Conservation (phyloP, 1,140 invertebrate genomes). For the Aphidius ervi region DNA sequence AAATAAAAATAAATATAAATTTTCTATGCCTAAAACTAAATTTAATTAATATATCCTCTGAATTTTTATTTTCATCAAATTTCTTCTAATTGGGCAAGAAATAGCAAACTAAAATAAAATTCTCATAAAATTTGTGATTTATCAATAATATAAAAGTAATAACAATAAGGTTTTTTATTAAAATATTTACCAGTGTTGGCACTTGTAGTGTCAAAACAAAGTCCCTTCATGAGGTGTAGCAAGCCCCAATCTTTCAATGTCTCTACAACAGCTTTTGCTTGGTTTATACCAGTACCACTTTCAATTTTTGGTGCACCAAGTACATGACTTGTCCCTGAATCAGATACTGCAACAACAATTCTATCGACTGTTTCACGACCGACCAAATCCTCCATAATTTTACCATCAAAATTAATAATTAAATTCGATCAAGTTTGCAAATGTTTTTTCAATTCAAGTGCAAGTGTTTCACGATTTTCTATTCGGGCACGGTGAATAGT, state of each 20-base stretch:
- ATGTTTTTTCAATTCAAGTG: no score
- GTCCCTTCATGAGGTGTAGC: slow-evolving; percentile 16
- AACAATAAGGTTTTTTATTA: neutral
- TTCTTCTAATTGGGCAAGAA: neutral
- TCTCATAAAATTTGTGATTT: slow-evolving; percentile 9
- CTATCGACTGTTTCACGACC: slow-evolving; percentile 33
- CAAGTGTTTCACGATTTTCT: no score
- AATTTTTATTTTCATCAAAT: neutral
- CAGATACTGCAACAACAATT: slow-evolving; percentile 33
- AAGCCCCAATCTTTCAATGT: slow-evolving; percentile 20
- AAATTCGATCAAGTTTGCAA: no score
- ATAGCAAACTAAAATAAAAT: slow-evolving; percentile 6
- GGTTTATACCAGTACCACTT: slow-evolving; percentile 28
- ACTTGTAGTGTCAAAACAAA: slow-evolving; percentile 27
- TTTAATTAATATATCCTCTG: no score
- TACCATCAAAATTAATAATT: neutral
- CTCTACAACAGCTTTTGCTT: slow-evolving; percentile 28
- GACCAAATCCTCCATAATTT: slow-evolving; percentile 27
- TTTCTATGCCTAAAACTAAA: no score
- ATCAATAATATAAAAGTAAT: neutral
- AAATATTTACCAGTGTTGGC: slow-evolving; percentile 17
- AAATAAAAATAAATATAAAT: no score
- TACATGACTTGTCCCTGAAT: slow-evolving; percentile 25
- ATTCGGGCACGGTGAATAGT: no score
- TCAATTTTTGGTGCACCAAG: slow-evolving; percentile 32